phyloP scores from a whole-genome alignment of 2,113 vertebrate genomes.

The Meriones unguiculatus region DNA sequence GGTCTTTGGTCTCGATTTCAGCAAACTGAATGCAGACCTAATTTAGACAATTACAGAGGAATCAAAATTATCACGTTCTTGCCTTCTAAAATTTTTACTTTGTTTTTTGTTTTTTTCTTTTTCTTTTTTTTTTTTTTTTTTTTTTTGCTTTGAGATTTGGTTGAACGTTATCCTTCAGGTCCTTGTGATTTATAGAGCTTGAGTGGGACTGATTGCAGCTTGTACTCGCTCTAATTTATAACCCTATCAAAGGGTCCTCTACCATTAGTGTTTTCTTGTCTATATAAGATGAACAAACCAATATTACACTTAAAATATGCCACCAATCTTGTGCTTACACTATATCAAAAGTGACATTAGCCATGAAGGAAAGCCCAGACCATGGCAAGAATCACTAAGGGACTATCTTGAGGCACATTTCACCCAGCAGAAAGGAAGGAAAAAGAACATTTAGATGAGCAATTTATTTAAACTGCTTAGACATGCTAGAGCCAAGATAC shows the following conservation, averaged over 20 bases:
- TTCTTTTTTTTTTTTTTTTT: constrained; percentile 6
- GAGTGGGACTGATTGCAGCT: neutral
- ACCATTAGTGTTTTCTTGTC: neutral
- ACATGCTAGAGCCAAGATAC: neutral
- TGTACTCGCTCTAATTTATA: neutral
- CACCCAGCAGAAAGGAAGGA: neutral
- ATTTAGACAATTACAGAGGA: neutral
- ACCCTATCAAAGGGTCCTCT: neutral
- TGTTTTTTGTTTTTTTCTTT: neutral
- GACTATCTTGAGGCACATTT: constrained; percentile 8
- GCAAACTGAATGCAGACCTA: neutral
- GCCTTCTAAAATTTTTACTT: constrained; percentile 28
- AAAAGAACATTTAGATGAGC: neutral
- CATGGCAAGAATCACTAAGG: neutral
- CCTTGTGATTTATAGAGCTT: neutral
- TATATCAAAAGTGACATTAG: neutral
- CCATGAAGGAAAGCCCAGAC: neutral
- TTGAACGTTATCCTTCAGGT: neutral
- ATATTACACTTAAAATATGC: neutral
- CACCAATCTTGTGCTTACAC: fast-evolving
- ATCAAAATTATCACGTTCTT: constrained; percentile 1
- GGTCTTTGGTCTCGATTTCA: neutral
- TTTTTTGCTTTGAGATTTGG: neutral
- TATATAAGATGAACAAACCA: neutral
- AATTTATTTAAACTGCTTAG: neutral